Percentiles rank a stretch among this genome's conserved stretches.
These are phyloP conservation scores for Drymonia ruficornis DNA, from an alignment of 2,888 invertebrate species.

Conservation along the genomic window DNA sequence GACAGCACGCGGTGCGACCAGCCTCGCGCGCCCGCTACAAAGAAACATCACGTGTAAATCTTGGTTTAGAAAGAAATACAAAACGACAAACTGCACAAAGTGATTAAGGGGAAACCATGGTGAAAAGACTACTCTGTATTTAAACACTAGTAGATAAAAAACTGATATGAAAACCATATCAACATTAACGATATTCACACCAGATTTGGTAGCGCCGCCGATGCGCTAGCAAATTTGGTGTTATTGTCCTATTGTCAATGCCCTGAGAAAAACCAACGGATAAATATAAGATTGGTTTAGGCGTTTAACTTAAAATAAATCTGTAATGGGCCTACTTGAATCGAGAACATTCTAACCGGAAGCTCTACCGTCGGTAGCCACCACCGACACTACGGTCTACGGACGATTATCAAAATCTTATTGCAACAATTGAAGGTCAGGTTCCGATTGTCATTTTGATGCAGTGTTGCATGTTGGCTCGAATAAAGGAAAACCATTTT, in stretches of 20 bases:
- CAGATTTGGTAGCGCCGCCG: too few relatives aligned
- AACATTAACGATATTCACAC: too few relatives aligned
- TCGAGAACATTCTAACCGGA: conserved; percentile 50
- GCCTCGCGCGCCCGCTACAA: conserved; percentile 38
- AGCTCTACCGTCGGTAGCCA: conserved; percentile 32
- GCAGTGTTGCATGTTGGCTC: conserved; percentile 54
- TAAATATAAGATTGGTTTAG: too few relatives aligned
- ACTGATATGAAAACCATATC: too few relatives aligned
- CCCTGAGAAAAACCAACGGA: too few relatives aligned
- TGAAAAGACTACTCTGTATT: neutral
- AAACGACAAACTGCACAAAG: conserved; percentile 9
- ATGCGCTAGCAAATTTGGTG: neutral
- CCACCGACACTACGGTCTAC: conserved; percentile 23
- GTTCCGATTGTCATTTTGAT: conserved; percentile 58
- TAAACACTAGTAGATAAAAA: too few relatives aligned
- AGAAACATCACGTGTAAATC: conserved; percentile 62
- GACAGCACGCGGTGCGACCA: conserved; percentile 60
- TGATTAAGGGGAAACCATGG: neutral
- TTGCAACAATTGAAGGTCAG: conserved; percentile 65
- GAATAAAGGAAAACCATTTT: conserved; percentile 60
- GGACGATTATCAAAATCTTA: conserved; percentile 43
- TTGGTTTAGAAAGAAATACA: conserved; percentile 24
- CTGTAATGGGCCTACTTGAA: neutral
- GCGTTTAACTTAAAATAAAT: neutral
- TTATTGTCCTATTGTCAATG: too few relatives aligned